Percentiles rank a stretch among this genome's conserved stretches.
phyloP scores from a whole-genome alignment of 2,888 invertebrate genomes.

The Platycheirus rosarum region DNA sequence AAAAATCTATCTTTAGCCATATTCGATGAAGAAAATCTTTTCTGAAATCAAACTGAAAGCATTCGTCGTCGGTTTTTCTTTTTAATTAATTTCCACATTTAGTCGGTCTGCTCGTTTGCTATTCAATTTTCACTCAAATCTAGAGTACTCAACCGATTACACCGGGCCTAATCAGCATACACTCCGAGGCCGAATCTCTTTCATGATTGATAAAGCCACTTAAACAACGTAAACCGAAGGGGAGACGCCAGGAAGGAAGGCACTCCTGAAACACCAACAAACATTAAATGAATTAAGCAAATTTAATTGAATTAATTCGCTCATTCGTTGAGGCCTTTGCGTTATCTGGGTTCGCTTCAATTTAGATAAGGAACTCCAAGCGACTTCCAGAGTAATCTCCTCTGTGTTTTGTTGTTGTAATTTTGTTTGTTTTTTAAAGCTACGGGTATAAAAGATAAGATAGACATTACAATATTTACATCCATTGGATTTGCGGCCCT shows the following conservation, averaged over 20 bases:
- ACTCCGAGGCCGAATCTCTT: constrained; percentile 61
- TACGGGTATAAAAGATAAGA: constrained; percentile 38
- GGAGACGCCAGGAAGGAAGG: background rate
- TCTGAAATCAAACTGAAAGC: background rate
- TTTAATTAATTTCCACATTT: constrained; percentile 47
- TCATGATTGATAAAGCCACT: constrained; percentile 69
- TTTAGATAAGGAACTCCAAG: constrained; percentile 62
- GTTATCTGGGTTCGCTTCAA: constrained; percentile 62
- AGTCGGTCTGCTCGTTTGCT: constrained; percentile 39
- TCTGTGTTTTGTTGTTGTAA: constrained; percentile 32
- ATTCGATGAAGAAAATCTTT: background rate
- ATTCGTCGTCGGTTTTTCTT: constrained; percentile 1
- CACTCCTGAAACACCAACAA: constrained; percentile 23
- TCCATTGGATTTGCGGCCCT: constrained; percentile 54
- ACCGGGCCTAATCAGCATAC: constrained; percentile 50
- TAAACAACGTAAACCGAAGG: constrained; percentile 18
- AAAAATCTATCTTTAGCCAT: background rate
- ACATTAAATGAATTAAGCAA: constrained; percentile 64
- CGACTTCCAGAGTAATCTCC: constrained; percentile 33
- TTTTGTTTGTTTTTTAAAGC: constrained; percentile 36
- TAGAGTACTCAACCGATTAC: constrained; percentile 58
- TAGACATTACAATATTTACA: constrained; percentile 32
- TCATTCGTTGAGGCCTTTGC: constrained; percentile 55
- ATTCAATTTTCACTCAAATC: constrained; percentile 42
- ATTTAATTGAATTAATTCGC: constrained; percentile 73